Conservation (phyloP, 1,140 invertebrate genomes). For the Thalassaphorura encarpata region DNA sequence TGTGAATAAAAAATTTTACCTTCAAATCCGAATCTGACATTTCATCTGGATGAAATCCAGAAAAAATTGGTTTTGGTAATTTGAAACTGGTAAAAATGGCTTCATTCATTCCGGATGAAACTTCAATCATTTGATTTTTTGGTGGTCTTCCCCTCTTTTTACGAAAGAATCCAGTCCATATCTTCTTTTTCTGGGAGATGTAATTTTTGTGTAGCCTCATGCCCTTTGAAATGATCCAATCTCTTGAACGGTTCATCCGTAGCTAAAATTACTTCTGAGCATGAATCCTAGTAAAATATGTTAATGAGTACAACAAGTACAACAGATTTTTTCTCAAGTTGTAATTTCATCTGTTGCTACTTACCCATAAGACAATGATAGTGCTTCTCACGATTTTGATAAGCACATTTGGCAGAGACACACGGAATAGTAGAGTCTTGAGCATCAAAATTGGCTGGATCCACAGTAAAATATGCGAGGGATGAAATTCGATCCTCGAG, state of each 20-base stretch:
- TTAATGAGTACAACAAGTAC: too few species aligned
- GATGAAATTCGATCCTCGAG: slow-evolving; percentile 31
- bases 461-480: slow-evolving; percentile 30
- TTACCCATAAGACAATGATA: slow-evolving; percentile 75
- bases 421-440: slow-evolving; percentile 33
- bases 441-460: slow-evolving; percentile 31
- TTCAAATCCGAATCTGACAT: slow-evolving; percentile 22
- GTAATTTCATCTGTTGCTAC: too few species aligned
- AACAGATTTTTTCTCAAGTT: too few species aligned
- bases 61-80: slow-evolving; percentile 54
- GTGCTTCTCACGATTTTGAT: slow-evolving; percentile 66
- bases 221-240: slow-evolving; percentile 82
- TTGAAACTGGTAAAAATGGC: slow-evolving; percentile 90
- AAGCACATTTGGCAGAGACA: slow-evolving; percentile 52
- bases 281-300: slow-evolving; percentile 75
- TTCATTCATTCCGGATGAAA: slow-evolving; percentile 41
- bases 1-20: slow-evolving; percentile 3
- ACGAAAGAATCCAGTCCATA: slow-evolving; percentile 65
- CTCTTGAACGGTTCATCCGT: slow-evolving; percentile 73
- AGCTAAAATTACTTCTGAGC: slow-evolving; percentile 68
- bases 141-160: slow-evolving; percentile 80
- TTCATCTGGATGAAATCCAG: slow-evolving; percentile 13
- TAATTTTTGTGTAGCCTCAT: slow-evolving; percentile 54
- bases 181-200: slow-evolving; percentile 41
- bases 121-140: slow-evolving; percentile 81